These are phyloP conservation scores for Cladopsammia gracilis DNA, from an alignment of 64 coral and sea anemone species.

Conservation along the genomic window DNA sequence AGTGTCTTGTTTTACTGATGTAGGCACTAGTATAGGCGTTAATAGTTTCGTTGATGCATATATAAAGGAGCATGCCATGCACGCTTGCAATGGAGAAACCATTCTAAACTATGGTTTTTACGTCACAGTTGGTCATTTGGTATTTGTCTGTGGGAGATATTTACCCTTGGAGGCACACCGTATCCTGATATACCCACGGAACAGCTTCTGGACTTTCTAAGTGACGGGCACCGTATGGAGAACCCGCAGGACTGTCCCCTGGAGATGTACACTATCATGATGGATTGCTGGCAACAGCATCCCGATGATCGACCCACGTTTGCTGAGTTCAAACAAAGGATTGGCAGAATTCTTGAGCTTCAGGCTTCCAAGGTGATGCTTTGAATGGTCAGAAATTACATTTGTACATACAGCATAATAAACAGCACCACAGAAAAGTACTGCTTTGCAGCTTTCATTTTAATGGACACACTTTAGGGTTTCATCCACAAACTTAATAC, in stretches of 20 bases:
- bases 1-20: no score
- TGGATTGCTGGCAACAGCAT: conserved; percentile 22
- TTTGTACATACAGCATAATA: no score
- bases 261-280: conserved; percentile 56
- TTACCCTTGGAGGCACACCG: conserved; percentile 42
- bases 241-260: conserved; percentile 21
- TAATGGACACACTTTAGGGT: no score
- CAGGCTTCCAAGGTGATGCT: conserved; percentile 11
- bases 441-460: no score
- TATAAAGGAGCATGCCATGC: no score
- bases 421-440: no score
- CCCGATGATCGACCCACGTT: conserved; percentile 26
- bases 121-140: conserved; percentile 69
- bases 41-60: no score
- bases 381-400: background rate
- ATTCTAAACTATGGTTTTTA: background rate
- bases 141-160: conserved; percentile 67
- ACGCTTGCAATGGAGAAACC: no score
- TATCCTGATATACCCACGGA: conserved; percentile 4
- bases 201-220: conserved; percentile 7
- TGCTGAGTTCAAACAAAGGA: background rate
- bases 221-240: conserved; percentile 33
- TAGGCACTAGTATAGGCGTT: no score
- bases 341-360: conserved; percentile 17
- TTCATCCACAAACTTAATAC: no score